Percentiles rank a stretch among this genome's conserved stretches.
These are phyloP conservation scores for Drosophila nr. fundita DNA, from an alignment of 2,888 invertebrate species.

Conservation along the genomic window DNA sequence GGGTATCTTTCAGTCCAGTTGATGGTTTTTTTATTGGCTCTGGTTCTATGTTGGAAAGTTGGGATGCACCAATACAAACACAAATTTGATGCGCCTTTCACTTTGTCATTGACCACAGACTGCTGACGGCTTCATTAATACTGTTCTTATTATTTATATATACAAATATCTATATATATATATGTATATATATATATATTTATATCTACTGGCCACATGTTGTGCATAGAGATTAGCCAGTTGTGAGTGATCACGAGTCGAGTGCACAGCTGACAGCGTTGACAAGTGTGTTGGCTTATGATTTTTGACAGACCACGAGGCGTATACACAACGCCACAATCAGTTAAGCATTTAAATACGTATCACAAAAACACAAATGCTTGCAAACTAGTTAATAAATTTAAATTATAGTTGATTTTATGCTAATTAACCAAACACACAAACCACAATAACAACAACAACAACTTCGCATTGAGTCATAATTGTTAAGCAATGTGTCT, in stretches of 20 bases:
- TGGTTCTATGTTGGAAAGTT: conserved; percentile 24
- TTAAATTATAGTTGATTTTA: conserved; percentile 66
- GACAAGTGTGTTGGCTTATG: conserved; percentile 82
- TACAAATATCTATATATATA: neutral
- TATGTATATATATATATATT: neutral
- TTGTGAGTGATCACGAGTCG: conserved; percentile 58
- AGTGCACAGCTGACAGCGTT: conserved; percentile 58
- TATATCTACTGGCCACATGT: conserved; percentile 6
- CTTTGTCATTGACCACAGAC: conserved; percentile 64
- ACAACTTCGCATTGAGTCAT: conserved; percentile 52
- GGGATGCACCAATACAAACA: conserved; percentile 5
- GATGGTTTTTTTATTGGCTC: neutral
- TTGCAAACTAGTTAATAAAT: conserved; percentile 44
- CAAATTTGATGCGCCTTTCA: conserved; percentile 46
- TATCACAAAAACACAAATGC: neutral
- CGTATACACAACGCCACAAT: conserved; percentile 54
- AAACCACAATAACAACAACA: conserved; percentile 14
- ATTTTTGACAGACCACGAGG: conserved; percentile 79
- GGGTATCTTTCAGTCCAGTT: neutral
- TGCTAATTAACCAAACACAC: conserved; percentile 56
- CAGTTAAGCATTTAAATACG: conserved; percentile 35
- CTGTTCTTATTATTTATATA: conserved; percentile 14
- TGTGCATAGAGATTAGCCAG: conserved; percentile 52
- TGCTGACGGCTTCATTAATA: conserved; percentile 83
- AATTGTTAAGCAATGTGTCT: conserved; percentile 51